Base-by-base conservation (phyloP, 2,113 vertebrate genomes). In the Cinclus cinclus region DNA sequence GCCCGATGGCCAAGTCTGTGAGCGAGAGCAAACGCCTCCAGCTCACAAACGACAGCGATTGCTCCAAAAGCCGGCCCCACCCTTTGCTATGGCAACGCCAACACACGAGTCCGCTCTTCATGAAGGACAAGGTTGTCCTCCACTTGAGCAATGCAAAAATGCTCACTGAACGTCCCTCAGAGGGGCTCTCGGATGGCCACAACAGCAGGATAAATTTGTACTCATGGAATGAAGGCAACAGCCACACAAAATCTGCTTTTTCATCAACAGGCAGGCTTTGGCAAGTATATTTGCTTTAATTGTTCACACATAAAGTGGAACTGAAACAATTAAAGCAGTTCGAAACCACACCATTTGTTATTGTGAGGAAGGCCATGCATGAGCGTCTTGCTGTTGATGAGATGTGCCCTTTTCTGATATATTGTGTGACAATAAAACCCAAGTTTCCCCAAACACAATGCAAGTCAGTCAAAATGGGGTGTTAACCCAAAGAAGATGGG, bases 301-400 rank as follows among this genome's bases (percentile, higher is more conserved):
- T 85, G 60, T 44, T 80, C 59, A 19, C 65, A 20, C 44, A 58
- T 68, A 25, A 94, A 87, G 85, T 93, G 85, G 93, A 94, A 91
- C 84, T 88, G 91, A 94, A 95, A 95, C 49, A 79, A 79, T 92
- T 73, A 76, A 67, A 74, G 8, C 75, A n/a, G 93, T 62, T 88
- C 44, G 68, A 94, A 96, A 89, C 90, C 87, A 65, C 80, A 73
- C 5, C 53, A 20, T 55, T 94, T 94, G 87, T 87, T 89, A 30
- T 63, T 62, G 59, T 23, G 87, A 84, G 75, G 67, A 77, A 74
- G 59, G 41, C 87, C 33, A 4, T 8, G 6, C 55, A 37, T 11
- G 71, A 89, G 75, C 70, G 88, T 65, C 68, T 80, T 47, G 75
- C 80, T 90, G 75, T 39, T 76, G 75, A 55, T 74, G 73, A 90